Percentiles rank a stretch among this genome's conserved stretches.
Evolutionary conservation across 2,888 invertebrate genomes (phyloP).

Genomic region (Notodonta dromedarius): DNA sequence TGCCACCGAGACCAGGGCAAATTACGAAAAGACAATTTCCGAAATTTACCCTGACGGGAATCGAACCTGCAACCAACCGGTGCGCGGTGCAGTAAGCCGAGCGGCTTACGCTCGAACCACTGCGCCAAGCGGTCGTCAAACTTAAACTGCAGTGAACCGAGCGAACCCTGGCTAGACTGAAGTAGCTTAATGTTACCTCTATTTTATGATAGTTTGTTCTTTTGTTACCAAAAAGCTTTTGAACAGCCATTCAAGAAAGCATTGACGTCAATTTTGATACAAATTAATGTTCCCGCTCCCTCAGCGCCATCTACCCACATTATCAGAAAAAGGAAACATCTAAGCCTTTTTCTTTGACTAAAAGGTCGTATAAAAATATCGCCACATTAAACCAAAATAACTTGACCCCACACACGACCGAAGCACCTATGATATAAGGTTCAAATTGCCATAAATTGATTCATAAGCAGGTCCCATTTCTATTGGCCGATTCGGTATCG

Average conservation of each 20-base stretch:
- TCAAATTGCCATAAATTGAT: conserved; percentile 11
- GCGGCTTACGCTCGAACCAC: too few relatives aligned
- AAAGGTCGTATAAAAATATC: conserved; percentile 50
- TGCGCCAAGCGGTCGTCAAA: too few relatives aligned
- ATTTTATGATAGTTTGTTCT: not conserved
- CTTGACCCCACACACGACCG: conserved; percentile 20
- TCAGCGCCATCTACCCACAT: conserved; percentile 39
- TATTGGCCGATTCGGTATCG: conserved; percentile 40
- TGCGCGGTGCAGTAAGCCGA: too few relatives aligned
- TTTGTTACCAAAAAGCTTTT: not conserved
- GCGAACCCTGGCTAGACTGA: too few relatives aligned
- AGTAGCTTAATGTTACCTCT: too few relatives aligned
- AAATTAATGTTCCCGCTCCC: conserved; percentile 37
- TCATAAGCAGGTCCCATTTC: conserved; percentile 16
- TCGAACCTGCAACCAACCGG: too few relatives aligned
- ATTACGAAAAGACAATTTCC: too few relatives aligned
- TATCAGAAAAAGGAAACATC: conserved; percentile 48
- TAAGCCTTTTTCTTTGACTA: conserved; percentile 53
- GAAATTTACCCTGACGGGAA: too few relatives aligned
- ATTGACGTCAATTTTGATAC: conserved; percentile 11
- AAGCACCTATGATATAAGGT: conserved; percentile 6
- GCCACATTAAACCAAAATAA: conserved; percentile 23
- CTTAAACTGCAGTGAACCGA: too few relatives aligned
- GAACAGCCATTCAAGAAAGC: not conserved
- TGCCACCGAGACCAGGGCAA: too few relatives aligned